Base-by-base conservation (phyloP, 2,888 invertebrate species). In the Hylaea fasciaria region DNA sequence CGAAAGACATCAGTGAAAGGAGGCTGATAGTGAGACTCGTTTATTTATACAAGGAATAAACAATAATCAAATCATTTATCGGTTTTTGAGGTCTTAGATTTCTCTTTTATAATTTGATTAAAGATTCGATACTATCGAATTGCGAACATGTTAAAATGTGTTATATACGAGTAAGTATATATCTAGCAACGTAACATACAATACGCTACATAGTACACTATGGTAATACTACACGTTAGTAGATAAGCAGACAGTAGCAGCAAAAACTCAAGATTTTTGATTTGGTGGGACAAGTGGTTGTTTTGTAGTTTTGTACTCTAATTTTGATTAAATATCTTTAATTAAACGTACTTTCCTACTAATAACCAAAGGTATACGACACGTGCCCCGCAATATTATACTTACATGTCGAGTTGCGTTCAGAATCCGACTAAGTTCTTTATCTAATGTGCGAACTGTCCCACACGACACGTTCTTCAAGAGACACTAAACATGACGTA, bases 1-100 rank as follows among this genome's bases (percentile, higher is more conserved):
- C 84, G 75, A 87, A 87, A 90, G 86, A 85, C 85, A 87, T 86
- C 83, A 89, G 91, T 89, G 91, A 92, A 91, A 92, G 91, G 86
- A 64, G 64, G 60, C 62, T 62, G 62, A 62, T 62, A 64, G 64
- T 46, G 9, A 46, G 59, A 66, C 61, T 67, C 67, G 58, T 67
- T 65, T 66, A 65, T 63, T 85, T 86, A 79, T 82, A 85, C 85
- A 86, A 81, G 85, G 83, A 83, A 85, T 87, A 89, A 86, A 90
- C 86, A 89, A 89, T 88, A 88, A 87, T 81, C 82, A 81, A 87
- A 86, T 87, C 82, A 85, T 84, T 86, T 86, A 87, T 84, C 80
- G 79, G 70, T 82, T 86, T 85, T 78, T 78, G 75, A 72, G 72
- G 70, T 72, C 72, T 72, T 74, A 80, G 84, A 86, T 89, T 85